Base-by-base conservation (phyloP, 2,113 vertebrate genomes). In the Gadus macrocephalus region DNA sequence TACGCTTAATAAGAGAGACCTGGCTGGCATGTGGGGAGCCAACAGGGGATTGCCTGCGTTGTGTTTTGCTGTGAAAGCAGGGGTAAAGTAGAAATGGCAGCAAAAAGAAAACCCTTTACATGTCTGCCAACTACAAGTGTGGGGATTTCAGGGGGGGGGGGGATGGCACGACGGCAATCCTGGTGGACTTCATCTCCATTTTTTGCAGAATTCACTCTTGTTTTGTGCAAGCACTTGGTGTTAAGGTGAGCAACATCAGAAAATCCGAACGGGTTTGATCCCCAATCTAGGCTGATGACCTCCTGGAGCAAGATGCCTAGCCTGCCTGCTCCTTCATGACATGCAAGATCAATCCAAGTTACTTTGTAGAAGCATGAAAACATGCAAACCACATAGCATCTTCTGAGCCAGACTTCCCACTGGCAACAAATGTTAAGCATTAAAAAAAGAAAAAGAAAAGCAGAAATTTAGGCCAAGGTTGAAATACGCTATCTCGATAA, bases 131-230 rank as follows among this genome's bases (percentile, higher is more conserved):
- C 73, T 71, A 73, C 6, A 80, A 69, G 79, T 9, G 42, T 14
- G 12, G 42, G 42, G 42, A 12, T 49, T 14, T 49, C 42, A 49
- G 42, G 42, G 42, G 73, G 69, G 73, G 27, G 75, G 73, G 69
- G 73, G 27, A 75, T 67, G 72, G 78, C 68, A 56, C 70, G 17
- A 60, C 72, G 70, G n/a, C 69, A 69, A 67, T 63, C 64, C 67
- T 63, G 75, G 64, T 20, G 74, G 72, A 77, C 71, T 83, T 66
- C 79, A 78, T 81, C 79, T 76, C 79, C 38, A 55, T 69, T 79
- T 78, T 78, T 38, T 77, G 58, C 63, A 42, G 4, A 69, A 66
- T 66, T 42, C 49, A 63, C 73, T 69, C 22, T 69, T 67, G 69
- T 2, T 19, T 27, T 31, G 66, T 59, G 66, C 72, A 53, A 64